These are phyloP conservation scores for Diachasmimorpha longicaudata DNA, from an alignment of 1,140 invertebrate genomes.

Conservation along the genomic window DNA sequence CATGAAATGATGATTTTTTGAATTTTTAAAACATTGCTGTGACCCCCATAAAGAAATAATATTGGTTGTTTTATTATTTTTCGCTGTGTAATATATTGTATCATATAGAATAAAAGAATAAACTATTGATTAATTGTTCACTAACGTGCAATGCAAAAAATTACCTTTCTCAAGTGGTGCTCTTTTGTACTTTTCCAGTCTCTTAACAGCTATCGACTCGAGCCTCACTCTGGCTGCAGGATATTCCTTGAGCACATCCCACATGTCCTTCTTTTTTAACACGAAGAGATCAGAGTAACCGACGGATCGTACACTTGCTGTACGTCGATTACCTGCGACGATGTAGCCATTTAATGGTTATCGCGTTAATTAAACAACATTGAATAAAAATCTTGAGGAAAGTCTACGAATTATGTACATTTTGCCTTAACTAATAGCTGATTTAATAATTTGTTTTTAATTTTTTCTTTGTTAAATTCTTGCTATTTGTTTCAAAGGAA, in stretches of 20 bases:
- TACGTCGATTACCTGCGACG: constrained; percentile 88
- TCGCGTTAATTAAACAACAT: constrained; percentile 46
- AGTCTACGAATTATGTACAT: neutral
- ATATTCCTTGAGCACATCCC: constrained; percentile 99
- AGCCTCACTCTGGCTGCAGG: constrained; percentile 93
- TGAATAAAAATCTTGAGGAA: constrained; percentile 28
- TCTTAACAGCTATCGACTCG: constrained; percentile 97
- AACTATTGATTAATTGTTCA: no score
- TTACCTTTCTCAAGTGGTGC: constrained; percentile 89
- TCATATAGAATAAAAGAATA: no score
- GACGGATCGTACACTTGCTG: constrained; percentile 94
- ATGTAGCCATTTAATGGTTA: constrained; percentile 64
- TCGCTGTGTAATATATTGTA: no score
- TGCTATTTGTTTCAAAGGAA: neutral
- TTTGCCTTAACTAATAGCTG: neutral
- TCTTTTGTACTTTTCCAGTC: constrained; percentile 94
- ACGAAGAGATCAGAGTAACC: constrained; percentile 99
- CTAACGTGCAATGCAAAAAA: no score
- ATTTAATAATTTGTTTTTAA: no score
- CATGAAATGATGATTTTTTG: constrained; percentile 13
- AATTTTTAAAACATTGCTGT: no score
- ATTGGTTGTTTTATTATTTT: no score
- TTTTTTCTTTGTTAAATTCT: neutral
- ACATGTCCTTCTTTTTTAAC: constrained; percentile 98
- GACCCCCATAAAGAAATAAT: no score